These are phyloP conservation scores for Ellobius talpinus DNA, from an alignment of 2,113 vertebrate species.

Conservation along the genomic window DNA sequence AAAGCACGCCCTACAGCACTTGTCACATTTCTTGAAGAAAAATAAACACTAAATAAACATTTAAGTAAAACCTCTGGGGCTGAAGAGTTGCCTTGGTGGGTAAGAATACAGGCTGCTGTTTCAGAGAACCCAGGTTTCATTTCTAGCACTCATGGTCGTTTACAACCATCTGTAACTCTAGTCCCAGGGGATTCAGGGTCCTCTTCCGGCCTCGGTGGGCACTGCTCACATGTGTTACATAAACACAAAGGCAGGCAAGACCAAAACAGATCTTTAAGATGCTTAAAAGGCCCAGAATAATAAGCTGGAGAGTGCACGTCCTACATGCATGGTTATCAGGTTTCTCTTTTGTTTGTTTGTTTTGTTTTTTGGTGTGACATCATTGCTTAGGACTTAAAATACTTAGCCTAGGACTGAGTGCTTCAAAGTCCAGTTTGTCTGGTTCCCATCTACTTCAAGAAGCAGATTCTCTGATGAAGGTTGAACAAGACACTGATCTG, in stretches of 20 bases:
- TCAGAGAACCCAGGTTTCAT: not conserved
- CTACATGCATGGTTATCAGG: not conserved
- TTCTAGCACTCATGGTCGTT: not conserved
- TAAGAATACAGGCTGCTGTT: not conserved
- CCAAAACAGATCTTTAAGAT: not conserved
- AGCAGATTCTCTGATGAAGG: not conserved
- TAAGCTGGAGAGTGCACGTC: not conserved
- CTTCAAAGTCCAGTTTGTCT: not conserved
- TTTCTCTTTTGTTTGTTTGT: not conserved
- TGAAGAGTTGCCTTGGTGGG: not conserved
- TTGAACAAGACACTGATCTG: not conserved
- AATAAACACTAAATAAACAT: constrained; percentile 23
- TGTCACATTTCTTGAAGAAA: not conserved
- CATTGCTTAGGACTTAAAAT: not conserved
- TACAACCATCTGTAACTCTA: not conserved
- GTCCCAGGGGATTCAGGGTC: not conserved
- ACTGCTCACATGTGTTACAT: not conserved
- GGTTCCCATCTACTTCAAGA: not conserved
- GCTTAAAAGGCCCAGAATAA: not conserved
- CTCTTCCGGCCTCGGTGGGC: not conserved
- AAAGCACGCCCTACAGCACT: constrained; percentile 18
- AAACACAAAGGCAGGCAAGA: not conserved
- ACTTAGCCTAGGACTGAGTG: not conserved
- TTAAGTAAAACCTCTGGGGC: not conserved
- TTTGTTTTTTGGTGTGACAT: not conserved